Percentiles rank a stretch among this genome's conserved stretches.
Conservation (phyloP, 2,888 invertebrate species). For the Masnerella sp. region DNA sequence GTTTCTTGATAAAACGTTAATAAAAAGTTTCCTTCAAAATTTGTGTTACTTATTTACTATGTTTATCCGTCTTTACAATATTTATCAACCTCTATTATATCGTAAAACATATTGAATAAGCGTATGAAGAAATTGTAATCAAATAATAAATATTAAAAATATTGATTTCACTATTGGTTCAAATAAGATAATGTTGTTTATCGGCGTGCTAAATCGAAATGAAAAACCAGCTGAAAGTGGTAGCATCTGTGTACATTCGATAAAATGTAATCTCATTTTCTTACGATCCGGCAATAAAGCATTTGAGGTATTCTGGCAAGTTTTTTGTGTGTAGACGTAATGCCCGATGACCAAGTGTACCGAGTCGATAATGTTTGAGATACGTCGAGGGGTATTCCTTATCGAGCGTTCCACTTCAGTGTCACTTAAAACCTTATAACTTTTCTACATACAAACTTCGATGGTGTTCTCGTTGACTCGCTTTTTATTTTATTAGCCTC, state of each 20-base stretch:
- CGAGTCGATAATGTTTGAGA: constrained; percentile 50
- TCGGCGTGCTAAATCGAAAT: constrained; percentile 12
- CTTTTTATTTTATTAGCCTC: neutral
- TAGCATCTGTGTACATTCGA: constrained; percentile 45
- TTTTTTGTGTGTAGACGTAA: constrained; percentile 42
- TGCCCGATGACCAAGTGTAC: constrained; percentile 51
- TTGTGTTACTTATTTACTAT: no score
- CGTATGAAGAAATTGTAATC: no score
- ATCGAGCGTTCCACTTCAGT: constrained; percentile 66
- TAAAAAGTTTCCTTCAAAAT: no score
- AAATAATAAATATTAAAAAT: no score
- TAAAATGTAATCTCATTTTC: constrained; percentile 52
- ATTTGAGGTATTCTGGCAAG: constrained; percentile 36
- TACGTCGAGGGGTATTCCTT: constrained; percentile 52
- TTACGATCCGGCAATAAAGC: constrained; percentile 37
- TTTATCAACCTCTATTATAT: no score
- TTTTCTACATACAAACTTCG: constrained; percentile 24
- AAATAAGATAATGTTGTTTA: constrained; percentile 31
- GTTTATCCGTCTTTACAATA: no score
- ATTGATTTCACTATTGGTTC: no score
- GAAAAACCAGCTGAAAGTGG: constrained; percentile 21
- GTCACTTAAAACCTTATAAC: constrained; percentile 56
- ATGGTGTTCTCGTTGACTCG: neutral
- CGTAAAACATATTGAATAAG: no score
- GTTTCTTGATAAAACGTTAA: no score